These are phyloP conservation scores for Ochotona curzoniae DNA, from an alignment of 2,113 vertebrate genomes.

Conservation along the genomic window DNA sequence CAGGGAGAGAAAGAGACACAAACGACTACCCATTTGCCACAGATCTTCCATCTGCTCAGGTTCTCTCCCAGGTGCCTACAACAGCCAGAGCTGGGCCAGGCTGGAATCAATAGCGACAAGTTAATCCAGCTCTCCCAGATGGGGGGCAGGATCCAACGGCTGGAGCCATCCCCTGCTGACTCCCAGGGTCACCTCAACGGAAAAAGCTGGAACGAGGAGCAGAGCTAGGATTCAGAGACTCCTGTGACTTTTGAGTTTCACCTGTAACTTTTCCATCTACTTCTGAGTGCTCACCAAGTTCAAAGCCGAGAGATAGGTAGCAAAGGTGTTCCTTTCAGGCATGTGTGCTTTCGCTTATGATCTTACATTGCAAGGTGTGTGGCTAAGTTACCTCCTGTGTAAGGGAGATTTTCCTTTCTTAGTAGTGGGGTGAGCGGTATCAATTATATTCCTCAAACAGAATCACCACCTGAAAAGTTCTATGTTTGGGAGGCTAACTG, in stretches of 20 bases:
- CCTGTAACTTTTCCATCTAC: neutral
- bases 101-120: too few species aligned
- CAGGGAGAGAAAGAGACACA: too few species aligned
- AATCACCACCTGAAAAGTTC: neutral
- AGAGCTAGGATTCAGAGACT: too few species aligned
- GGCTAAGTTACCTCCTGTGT: neutral
- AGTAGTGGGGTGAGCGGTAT: neutral
- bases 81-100: too few species aligned
- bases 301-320: neutral
- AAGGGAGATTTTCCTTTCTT: slow-evolving; percentile 9
- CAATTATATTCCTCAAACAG: neutral
- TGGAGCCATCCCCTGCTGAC: too few species aligned
- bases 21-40: too few species aligned
- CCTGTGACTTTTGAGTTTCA: neutral
- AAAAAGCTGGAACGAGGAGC: too few species aligned
- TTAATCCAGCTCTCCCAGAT: too few species aligned
- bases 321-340: neutral
- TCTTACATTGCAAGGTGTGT: neutral
- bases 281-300: neutral
- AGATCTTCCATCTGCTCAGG: too few species aligned
- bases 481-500: neutral
- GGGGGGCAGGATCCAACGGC: too few species aligned
- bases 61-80: too few species aligned
- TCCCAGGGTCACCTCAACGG: too few species aligned
- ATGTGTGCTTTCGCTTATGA: neutral